phyloP scores from a whole-genome alignment of 2,888 invertebrate genomes.

The Tortricodes alternella region DNA sequence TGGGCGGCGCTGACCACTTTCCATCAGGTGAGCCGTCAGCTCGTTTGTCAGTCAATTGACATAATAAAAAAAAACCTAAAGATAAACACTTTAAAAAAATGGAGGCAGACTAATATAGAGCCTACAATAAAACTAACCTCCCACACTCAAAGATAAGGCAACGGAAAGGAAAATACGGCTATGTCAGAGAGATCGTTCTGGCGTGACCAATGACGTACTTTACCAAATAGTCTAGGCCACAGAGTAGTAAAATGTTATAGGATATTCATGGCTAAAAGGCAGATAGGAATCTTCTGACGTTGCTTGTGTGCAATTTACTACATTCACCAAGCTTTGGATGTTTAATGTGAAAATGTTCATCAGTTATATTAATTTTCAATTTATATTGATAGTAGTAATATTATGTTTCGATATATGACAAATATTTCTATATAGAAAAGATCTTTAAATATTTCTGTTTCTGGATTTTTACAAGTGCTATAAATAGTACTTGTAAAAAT shows the following conservation, averaged over 20 bases:
- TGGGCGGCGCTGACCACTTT: no score
- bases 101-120: not conserved
- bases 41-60: no score
- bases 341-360: no score
- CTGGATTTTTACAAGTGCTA: no score
- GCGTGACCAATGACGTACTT: constrained; percentile 29
- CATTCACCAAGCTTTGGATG: not conserved
- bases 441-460: no score
- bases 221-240: constrained; percentile 20
- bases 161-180: constrained; percentile 11
- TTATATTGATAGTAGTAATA: no score
- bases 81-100: not conserved
- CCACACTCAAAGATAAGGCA: constrained; percentile 12
- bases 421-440: no score
- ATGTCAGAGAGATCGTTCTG: constrained; percentile 18
- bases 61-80: not conserved
- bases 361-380: no score
- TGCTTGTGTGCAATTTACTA: constrained; percentile 1
- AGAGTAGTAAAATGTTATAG: constrained; percentile 25
- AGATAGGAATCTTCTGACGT: constrained; percentile 15
- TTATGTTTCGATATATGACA: no score
- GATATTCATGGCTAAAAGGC: constrained; percentile 24
- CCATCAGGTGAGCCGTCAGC: no score
- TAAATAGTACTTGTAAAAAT: no score
- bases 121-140: constrained; percentile 10